Conservation (phyloP, 2,888 invertebrate genomes). For the Chesias legatella region DNA sequence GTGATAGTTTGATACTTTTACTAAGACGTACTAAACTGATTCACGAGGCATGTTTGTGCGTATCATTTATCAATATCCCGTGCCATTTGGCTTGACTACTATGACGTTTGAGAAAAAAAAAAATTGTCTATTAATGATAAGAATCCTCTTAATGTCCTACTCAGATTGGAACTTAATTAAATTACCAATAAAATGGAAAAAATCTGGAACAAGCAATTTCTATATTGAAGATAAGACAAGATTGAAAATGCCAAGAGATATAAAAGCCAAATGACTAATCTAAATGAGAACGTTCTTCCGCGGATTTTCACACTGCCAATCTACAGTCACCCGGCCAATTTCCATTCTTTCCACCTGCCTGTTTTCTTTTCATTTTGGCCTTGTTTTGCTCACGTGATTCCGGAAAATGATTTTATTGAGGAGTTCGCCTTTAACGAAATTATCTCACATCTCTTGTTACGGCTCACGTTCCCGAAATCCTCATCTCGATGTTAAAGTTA, state of each 20-base stretch:
- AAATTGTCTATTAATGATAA: too few relatives aligned
- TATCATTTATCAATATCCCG: too few relatives aligned
- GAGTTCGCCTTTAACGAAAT: slow-evolving; percentile 23
- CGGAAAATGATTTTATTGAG: slow-evolving; percentile 29
- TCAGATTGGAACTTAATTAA: too few relatives aligned
- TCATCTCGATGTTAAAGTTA: slow-evolving; percentile 8
- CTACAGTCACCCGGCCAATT: slow-evolving; percentile 32
- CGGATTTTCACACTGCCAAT: slow-evolving; percentile 28
- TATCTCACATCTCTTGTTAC: slow-evolving; percentile 23
- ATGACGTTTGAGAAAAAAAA: too few relatives aligned
- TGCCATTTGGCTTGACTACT: too few relatives aligned
- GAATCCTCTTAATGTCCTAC: too few relatives aligned
- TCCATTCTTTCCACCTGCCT: slow-evolving; percentile 34
- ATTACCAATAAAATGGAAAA: slow-evolving; percentile 15
- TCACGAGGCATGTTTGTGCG: too few relatives aligned
- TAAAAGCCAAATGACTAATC: slow-evolving; percentile 32
- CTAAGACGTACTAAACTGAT: too few relatives aligned
- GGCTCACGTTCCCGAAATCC: slow-evolving; percentile 15
- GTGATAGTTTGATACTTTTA: too few relatives aligned
- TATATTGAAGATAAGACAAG: background rate
- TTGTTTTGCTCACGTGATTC: slow-evolving; percentile 24
- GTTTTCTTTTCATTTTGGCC: slow-evolving; percentile 36
- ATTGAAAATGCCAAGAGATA: slow-evolving; percentile 11
- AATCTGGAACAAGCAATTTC: too few relatives aligned
- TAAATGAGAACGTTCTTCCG: slow-evolving; percentile 30